These are phyloP conservation scores for Podarcis raffonei DNA, from an alignment of 2,113 vertebrate species.

Conservation along the genomic window DNA sequence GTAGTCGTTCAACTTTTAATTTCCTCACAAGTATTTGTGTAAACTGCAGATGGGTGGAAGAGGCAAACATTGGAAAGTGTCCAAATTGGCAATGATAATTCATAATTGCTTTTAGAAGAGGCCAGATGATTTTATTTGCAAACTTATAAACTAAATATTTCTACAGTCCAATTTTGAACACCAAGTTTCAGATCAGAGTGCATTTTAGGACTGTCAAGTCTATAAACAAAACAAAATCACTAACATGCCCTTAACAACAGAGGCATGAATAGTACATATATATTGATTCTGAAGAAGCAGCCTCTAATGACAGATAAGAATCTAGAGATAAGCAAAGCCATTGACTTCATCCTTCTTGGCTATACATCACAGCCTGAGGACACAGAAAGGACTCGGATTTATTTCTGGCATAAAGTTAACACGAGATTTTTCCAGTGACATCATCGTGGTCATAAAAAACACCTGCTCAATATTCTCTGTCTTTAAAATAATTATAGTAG, in stretches of 20 bases:
- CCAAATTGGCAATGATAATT: background rate
- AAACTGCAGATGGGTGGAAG: background rate
- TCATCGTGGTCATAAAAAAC: background rate
- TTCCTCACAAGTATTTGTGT: slow-evolving; percentile 21
- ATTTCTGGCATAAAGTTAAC: background rate
- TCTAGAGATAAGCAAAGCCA: background rate
- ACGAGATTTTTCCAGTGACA: background rate
- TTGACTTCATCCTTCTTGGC: background rate
- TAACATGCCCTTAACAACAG: background rate
- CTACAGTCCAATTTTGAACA: background rate
- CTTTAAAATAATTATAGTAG: background rate
- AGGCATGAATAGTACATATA: background rate
- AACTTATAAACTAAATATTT: slow-evolving; percentile 8
- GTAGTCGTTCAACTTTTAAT: background rate
- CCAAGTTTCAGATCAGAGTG: background rate
- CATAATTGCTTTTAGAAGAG: background rate
- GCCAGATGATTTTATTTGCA: slow-evolving; percentile 15
- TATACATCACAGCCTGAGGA: background rate
- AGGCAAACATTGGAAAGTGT: background rate
- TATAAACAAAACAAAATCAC: background rate
- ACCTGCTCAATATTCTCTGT: background rate
- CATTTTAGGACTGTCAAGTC: background rate
- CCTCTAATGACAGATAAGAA: background rate
- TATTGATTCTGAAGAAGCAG: background rate
- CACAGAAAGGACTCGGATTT: background rate